Percentiles rank a stretch among this genome's conserved stretches.
Evolutionary conservation across 2,113 vertebrate genomes (phyloP).

Genomic region (Pagrus major): DNA sequence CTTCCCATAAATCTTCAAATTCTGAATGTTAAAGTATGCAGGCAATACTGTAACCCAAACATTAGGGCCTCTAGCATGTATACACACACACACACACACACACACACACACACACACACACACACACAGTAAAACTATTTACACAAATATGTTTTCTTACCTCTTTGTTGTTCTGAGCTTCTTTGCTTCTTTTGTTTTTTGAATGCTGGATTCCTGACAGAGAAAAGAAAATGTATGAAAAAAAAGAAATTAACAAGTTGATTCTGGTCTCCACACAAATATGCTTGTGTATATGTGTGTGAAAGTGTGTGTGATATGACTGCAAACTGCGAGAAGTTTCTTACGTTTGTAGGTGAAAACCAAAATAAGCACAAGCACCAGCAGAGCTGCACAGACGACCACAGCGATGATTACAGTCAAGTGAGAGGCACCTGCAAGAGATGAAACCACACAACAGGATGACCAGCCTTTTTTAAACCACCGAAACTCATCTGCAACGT

Average conservation of each 20-base stretch:
- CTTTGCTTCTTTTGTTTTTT: not conserved
- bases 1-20: no score
- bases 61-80: no score
- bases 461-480: not conserved
- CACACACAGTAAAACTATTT: not conserved
- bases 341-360: not conserved
- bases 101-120: not conserved
- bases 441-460: not conserved
- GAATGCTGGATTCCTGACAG: not conserved
- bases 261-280: no score
- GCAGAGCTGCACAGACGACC: not conserved
- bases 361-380: not conserved
- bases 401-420: accelerated
- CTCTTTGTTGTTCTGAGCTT: not conserved
- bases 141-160: not conserved
- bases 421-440: not conserved
- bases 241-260: not conserved
- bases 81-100: no score
- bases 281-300: not conserved
- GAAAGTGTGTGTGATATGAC: not conserved
- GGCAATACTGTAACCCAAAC: no score
- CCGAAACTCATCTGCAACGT: not conserved
- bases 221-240: not conserved
- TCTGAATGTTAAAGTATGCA: no score
- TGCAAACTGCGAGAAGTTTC: not conserved